phyloP scores from a whole-genome alignment of 2,888 invertebrate genomes.

The Euplagia quadripunctaria region DNA sequence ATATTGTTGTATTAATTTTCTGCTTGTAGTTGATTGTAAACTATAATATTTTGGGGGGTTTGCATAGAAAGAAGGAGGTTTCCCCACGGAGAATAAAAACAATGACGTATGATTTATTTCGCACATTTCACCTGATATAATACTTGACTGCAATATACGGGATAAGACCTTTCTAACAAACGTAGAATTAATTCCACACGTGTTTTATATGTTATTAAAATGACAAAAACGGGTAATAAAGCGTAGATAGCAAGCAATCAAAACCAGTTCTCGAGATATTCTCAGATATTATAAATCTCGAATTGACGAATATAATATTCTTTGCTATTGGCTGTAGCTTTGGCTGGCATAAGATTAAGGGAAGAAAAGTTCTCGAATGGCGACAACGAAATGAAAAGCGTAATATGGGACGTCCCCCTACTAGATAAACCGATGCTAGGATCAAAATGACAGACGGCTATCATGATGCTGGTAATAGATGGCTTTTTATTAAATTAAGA shows the following conservation, averaged over 20 bases:
- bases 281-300: neutral
- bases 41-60: no score
- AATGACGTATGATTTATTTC: neutral
- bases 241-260: neutral
- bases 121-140: neutral
- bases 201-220: neutral
- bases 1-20: no score
- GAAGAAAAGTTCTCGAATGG: neutral
- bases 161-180: no score
- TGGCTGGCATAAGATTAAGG: no score
- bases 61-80: no score
- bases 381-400: neutral
- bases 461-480: neutral
- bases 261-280: neutral
- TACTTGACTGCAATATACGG: no score
- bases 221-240: neutral
- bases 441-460: neutral
- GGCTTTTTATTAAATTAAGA: neutral
- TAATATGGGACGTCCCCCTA: neutral
- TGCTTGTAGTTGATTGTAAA: no score
- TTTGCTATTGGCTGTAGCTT: no score
- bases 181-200: neutral
- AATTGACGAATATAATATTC: no score
- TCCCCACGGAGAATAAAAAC: neutral
- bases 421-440: neutral